A percentile compares a stretch with the other conserved stretches of the same genome.
Evolutionary conservation across 1,140 invertebrate genomes (phyloP).

Genomic region (Odontomachus brunneus): DNA sequence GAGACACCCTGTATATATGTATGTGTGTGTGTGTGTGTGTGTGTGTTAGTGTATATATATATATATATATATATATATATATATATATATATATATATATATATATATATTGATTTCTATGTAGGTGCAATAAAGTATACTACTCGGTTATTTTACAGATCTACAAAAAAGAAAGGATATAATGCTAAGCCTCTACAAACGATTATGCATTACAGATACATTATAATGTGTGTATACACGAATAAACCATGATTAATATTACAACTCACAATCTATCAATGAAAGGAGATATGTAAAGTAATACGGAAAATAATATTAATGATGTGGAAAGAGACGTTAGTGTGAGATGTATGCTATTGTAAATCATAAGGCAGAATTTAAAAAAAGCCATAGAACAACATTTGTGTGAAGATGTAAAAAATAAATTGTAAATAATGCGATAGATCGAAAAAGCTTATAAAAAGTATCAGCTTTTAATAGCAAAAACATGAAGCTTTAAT

Average conservation of each 20-base stretch:
- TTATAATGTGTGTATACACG: slow-evolving; percentile 36
- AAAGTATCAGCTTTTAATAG: background rate
- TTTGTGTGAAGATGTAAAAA: background rate
- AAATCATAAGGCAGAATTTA: background rate
- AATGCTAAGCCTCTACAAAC: slow-evolving; percentile 33
- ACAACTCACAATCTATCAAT: slow-evolving; percentile 3
- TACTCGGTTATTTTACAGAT: slow-evolving; percentile 29
- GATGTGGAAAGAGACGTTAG: slow-evolving; percentile 36
- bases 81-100: too few species aligned
- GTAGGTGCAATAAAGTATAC: slow-evolving; percentile 55
- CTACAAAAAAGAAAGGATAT: slow-evolving; percentile 49
- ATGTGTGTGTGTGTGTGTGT: too few species aligned
- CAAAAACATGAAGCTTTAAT: slow-evolving; percentile 20
- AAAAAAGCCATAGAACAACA: background rate
- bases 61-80: too few species aligned
- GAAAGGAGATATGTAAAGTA: slow-evolving; percentile 1
- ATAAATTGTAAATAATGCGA: background rate
- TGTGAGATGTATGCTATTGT: too few species aligned
- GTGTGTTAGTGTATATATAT: too few species aligned
- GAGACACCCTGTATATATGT: too few species aligned
- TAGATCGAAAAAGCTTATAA: background rate
- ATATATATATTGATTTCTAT: too few species aligned
- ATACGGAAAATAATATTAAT: slow-evolving; percentile 16
- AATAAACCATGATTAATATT: slow-evolving; percentile 19
- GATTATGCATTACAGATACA: slow-evolving; percentile 10